phyloP scores from a whole-genome alignment of 2,797 vertebrate genomes.

The Amphiprion clarkii region DNA sequence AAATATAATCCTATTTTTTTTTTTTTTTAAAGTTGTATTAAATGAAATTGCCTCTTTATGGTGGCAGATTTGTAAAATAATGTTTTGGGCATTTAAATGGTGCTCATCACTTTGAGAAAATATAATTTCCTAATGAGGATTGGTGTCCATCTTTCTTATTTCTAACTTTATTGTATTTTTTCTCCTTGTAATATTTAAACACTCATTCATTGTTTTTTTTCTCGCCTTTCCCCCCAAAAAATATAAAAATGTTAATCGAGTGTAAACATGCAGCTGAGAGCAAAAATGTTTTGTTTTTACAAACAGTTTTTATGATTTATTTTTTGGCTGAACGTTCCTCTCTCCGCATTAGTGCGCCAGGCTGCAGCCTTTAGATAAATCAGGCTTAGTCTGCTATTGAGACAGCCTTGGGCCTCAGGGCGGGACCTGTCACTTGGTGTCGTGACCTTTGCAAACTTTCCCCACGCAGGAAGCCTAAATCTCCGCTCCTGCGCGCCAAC shows the following conservation, averaged over 20 bases:
- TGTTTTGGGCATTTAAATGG: neutral
- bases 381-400: constrained; percentile 71
- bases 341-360: constrained; percentile 14
- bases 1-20: neutral
- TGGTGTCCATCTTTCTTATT: no score
- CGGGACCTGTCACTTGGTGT: constrained; percentile 83
- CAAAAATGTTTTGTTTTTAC: neutral
- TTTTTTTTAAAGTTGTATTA: neutral
- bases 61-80: neutral
- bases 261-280: neutral
- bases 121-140: no score
- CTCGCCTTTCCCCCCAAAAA: neutral
- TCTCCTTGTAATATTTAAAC: no score
- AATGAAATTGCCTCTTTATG: constrained; percentile 3
- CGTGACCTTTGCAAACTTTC: constrained; percentile 86
- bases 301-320: neutral
- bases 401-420: constrained; percentile 84
- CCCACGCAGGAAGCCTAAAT: constrained; percentile 57
- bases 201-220: no score
- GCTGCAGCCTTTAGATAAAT: constrained; percentile 61
- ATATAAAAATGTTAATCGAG: neutral
- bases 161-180: no score
- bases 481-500: constrained; percentile 26
- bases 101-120: neutral
- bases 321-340: neutral